Evolutionary conservation across 2,888 invertebrate species (phyloP).

Genomic region (Pachydiplax longipennis): DNA sequence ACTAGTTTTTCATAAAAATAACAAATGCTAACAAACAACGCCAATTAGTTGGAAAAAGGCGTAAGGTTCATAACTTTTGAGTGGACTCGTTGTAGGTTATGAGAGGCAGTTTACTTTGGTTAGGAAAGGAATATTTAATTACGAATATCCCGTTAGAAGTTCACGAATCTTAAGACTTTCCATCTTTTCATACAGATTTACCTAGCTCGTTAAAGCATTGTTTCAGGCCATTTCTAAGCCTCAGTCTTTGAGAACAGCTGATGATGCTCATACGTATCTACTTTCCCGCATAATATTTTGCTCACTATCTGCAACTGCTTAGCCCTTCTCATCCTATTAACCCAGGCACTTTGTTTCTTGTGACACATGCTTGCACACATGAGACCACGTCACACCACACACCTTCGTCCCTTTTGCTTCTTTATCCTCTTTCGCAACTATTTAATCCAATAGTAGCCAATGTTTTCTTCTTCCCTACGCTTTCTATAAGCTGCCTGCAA

Average conservation of each 20-base stretch:
- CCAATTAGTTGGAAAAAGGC: too few species aligned
- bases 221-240: background rate
- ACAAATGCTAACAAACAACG: too few species aligned
- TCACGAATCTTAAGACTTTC: too few species aligned
- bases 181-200: too few species aligned
- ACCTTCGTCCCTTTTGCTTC: background rate
- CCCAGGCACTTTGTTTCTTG: background rate
- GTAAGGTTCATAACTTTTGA: too few species aligned
- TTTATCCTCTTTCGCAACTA: background rate
- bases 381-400: background rate
- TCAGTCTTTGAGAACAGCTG: background rate
- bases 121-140: too few species aligned
- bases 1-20: too few species aligned
- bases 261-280: background rate
- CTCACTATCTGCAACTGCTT: background rate
- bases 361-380: background rate
- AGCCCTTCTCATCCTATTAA: background rate
- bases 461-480: background rate
- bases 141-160: too few species aligned
- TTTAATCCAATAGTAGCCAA: background rate
- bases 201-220: background rate
- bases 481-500: background rate
- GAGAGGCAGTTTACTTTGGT: too few species aligned
- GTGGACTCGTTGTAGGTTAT: too few species aligned
- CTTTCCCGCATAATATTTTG: background rate